phyloP scores from a whole-genome alignment of 2,113 vertebrate species.

The Saimiri boliviensis region DNA sequence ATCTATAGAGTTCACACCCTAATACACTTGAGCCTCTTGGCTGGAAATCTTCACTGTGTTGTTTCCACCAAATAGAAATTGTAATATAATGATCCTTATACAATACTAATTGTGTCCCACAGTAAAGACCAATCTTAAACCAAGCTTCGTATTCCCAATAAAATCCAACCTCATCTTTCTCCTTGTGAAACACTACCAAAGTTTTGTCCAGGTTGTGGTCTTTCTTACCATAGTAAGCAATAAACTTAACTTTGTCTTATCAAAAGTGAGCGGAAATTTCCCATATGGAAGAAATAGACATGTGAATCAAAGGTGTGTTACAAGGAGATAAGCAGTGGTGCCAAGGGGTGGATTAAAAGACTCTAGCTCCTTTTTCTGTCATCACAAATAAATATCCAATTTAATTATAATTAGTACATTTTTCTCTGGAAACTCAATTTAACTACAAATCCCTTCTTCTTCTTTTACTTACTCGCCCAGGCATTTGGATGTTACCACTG shows the following conservation, averaged over 20 bases:
- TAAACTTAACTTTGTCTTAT: not conserved
- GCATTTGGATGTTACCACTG: not conserved
- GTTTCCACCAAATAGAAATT: not conserved
- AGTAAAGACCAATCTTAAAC: not conserved
- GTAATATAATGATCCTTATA: not conserved
- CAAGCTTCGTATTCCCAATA: not conserved
- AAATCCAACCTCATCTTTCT: not conserved
- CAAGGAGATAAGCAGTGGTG: not conserved
- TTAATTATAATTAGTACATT: not conserved
- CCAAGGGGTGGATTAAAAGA: not conserved
- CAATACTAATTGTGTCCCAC: not conserved
- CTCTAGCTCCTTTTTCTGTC: not conserved
- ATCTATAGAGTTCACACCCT: not conserved
- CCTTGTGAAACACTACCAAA: not conserved
- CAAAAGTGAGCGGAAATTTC: not conserved
- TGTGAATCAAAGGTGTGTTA: not conserved
- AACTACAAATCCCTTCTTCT: not conserved
- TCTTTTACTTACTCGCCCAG: not conserved
- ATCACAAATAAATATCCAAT: constrained; percentile 3
- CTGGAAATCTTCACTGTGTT: not conserved
- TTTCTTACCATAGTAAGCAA: not conserved
- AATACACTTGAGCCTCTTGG: not conserved
- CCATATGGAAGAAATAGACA: not conserved
- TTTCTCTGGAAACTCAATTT: not conserved
- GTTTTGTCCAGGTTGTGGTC: not conserved